Percentiles rank a stretch among this genome's conserved stretches.
Evolutionary conservation across 2,113 vertebrate genomes (phyloP).

Genomic region (Tor tambroides): DNA sequence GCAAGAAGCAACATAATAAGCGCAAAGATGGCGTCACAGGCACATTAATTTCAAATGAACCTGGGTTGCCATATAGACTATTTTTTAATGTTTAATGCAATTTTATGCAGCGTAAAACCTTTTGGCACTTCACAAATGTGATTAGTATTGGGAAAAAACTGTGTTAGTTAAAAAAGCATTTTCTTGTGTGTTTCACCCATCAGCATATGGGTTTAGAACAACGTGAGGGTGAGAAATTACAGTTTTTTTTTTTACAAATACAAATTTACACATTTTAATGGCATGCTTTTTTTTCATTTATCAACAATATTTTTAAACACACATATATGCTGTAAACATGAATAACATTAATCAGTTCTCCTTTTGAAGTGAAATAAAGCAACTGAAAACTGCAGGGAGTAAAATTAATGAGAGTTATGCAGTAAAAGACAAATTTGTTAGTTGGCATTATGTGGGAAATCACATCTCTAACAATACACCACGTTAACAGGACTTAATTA

Average conservation of each 20-base stretch:
- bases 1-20: background rate
- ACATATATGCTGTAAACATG: background rate
- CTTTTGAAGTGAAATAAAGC: background rate
- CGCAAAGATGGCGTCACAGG: background rate
- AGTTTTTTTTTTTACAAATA: background rate
- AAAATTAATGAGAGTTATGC: constrained; percentile 13
- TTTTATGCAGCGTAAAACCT: no score
- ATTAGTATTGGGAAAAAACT: background rate
- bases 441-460: background rate
- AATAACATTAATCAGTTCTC: background rate
- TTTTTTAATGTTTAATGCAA: no score
- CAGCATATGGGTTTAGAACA: background rate
- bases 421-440: background rate
- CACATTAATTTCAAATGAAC: background rate
- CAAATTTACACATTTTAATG: background rate
- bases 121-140: background rate
- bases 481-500: background rate
- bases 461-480: background rate
- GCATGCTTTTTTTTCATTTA: background rate
- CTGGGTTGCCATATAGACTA: background rate
- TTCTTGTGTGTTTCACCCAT: background rate
- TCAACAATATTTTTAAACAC: background rate
- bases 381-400: background rate
- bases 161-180: background rate
- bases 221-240: background rate